Base-by-base conservation (phyloP, 2,797 vertebrate genomes). In the Cossypha dichroa region DNA sequence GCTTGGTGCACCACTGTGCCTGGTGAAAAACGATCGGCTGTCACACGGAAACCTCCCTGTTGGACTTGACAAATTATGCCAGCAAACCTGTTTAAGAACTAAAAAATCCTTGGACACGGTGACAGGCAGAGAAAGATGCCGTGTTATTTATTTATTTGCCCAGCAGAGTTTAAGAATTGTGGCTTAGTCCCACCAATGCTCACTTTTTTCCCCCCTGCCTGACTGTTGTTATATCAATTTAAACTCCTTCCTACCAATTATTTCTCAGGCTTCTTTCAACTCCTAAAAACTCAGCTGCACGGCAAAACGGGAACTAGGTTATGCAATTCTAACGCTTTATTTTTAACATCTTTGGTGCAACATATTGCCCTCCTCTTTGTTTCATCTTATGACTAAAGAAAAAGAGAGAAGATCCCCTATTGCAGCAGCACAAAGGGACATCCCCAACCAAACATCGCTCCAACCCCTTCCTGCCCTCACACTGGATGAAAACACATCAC, bases 281-380 rank as follows among this genome's bases (percentile, higher is more conserved):
- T 90, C 79, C 34, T 78, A 33, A 93, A 96, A 94, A 85, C 94
- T 94, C 85, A 45, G 89, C 83, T 45, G 87, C 82, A 49, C 0
- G 4, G 93, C 66, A 58, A 91, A 95, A 91, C 0, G 64, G 48
- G 95, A 96, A 96, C 89, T 91, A 69, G 96, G 95, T 96, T 97
- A 95, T 96, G 89, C 10, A 73, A 94, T 88, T 85, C 91, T 85
- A 91, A 83, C 58, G 58, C 87, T 96, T 97, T 95, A 96, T 96
- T 96, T 96, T 97, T 96, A 97, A 96, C 94, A 85, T 95, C 92
- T 85, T 74, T 77, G 82, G 92, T 93, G 95, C 94, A 95, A 94
- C 93, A 94, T 60, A 85, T 88, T 86, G 96, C 89, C 93, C 94
- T 96, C 82, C 93, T 88, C 94, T 93, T 94, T 93, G 94, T 95